phyloP scores from a whole-genome alignment of 2,113 vertebrate genomes.

The Mus pahari region DNA sequence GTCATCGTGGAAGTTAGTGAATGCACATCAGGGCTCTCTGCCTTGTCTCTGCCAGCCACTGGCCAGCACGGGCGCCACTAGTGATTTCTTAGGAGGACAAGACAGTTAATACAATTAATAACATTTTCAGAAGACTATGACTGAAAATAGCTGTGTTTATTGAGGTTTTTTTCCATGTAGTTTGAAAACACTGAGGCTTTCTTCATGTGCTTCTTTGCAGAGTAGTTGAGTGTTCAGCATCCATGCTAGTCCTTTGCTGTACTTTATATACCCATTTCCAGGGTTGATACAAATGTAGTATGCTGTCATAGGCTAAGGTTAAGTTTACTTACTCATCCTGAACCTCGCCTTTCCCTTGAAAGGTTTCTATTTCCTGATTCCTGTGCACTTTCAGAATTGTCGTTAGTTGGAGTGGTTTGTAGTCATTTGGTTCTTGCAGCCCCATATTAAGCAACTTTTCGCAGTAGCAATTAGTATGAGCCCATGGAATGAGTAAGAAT shows the following conservation, averaged over 20 bases:
- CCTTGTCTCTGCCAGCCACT: not conserved
- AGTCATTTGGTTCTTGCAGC: not conserved
- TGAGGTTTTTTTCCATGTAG: not conserved
- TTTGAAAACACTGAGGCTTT: not conserved
- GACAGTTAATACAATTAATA: not conserved
- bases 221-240: not conserved
- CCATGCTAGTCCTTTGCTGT: not conserved
- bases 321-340: not conserved
- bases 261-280: not conserved
- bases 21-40: no score
- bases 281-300: no score
- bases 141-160: not conserved
- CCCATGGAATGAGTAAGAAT: not conserved
- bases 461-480: not conserved
- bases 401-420: not conserved
- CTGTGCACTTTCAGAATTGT: not conserved
- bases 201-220: not conserved
- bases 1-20: not conserved
- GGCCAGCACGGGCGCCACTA: not conserved
- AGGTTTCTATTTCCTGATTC: not conserved
- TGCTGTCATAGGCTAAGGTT: not conserved
- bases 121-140: not conserved
- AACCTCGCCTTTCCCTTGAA: not conserved
- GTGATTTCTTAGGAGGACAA: not conserved
- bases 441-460: not conserved